phyloP scores from a whole-genome alignment of 53 echinoderm and acorn worm genomes.

The Crossaster papposus region DNA sequence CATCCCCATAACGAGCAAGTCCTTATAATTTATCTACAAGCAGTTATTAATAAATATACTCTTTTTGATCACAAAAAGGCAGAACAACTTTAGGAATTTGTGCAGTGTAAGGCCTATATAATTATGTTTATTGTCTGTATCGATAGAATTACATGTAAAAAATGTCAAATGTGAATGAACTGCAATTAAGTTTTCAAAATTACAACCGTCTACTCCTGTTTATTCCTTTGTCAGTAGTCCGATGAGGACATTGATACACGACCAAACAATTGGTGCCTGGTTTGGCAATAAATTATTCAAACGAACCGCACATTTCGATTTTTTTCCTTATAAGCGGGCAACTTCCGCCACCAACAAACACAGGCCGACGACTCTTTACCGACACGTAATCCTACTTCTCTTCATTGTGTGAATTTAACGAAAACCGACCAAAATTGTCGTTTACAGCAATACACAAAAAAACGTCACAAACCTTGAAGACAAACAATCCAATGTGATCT shows the following conservation, averaged over 20 bases:
- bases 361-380: conserved; percentile 31
- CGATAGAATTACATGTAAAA: not conserved
- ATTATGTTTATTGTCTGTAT: too few relatives aligned
- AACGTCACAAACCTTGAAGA: too few relatives aligned
- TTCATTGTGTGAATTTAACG: not conserved
- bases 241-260: not conserved
- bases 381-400: not conserved
- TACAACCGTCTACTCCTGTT: not conserved
- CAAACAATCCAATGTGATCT: too few relatives aligned
- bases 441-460: too few relatives aligned
- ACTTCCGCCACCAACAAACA: conserved; percentile 27
- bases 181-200: not conserved
- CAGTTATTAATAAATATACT: too few relatives aligned
- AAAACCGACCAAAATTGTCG: not conserved
- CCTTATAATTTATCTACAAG: too few relatives aligned
- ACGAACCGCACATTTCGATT: conserved; percentile 53
- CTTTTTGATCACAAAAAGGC: too few relatives aligned
- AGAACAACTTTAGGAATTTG: too few relatives aligned
- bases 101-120: too few relatives aligned
- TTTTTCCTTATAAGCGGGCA: conserved; percentile 46
- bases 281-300: conserved; percentile 63
- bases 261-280: conserved; percentile 3
- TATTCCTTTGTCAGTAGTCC: not conserved
- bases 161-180: not conserved
- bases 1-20: too few relatives aligned